phyloP scores from a whole-genome alignment of 2,888 invertebrate species.

The Athetis lepigone region DNA sequence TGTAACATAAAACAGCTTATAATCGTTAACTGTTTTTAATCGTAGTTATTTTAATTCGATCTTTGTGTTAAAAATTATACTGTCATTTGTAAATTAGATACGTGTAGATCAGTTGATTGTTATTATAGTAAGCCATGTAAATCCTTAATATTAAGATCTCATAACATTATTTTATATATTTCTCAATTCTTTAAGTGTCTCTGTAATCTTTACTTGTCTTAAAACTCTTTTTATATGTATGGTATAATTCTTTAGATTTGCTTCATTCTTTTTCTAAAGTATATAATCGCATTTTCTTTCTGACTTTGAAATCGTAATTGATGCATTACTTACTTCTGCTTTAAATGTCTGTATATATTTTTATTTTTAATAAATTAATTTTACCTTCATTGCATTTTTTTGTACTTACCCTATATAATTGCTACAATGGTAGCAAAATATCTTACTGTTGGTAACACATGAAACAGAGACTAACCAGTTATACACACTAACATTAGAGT shows the following conservation, averaged over 20 bases:
- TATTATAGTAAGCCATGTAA: constrained; percentile 57
- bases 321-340: constrained; percentile 37
- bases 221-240: constrained; percentile 10
- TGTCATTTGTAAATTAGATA: constrained; percentile 49
- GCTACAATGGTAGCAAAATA: too few relatives aligned
- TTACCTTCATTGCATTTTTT: constrained; percentile 12
- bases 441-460: too few relatives aligned
- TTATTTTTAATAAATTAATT: constrained; percentile 44
- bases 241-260: not conserved
- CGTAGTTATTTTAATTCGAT: constrained; percentile 34
- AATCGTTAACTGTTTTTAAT: constrained; percentile 15
- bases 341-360: constrained; percentile 48
- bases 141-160: constrained; percentile 60
- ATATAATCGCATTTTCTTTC: constrained; percentile 8
- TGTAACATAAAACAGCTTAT: constrained; percentile 13
- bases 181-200: constrained; percentile 22
- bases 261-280: constrained; percentile 12
- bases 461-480: too few relatives aligned
- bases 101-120: constrained; percentile 45
- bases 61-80: constrained; percentile 41
- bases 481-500: too few relatives aligned
- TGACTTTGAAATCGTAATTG: constrained; percentile 15
- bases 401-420: not conserved
- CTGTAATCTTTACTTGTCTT: constrained; percentile 13
- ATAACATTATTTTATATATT: constrained; percentile 34